Conservation (phyloP, 2,113 vertebrate species). For the Cavia porcellus region DNA sequence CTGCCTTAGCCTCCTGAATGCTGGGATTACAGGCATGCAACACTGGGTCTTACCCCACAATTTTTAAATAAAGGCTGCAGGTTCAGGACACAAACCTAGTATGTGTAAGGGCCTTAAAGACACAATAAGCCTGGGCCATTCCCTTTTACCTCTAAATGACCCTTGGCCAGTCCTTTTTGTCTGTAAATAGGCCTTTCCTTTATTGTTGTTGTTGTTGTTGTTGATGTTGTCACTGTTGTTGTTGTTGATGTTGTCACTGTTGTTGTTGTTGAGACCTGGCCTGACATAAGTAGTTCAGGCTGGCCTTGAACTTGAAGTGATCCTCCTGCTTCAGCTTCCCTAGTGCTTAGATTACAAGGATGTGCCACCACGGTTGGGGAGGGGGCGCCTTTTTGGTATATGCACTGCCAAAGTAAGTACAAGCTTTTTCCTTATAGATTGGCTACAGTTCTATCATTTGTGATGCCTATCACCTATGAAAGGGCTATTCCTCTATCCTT, state of each 20-base stretch:
- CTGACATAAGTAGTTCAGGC: neutral
- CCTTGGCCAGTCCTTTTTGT: neutral
- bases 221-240: too few species aligned
- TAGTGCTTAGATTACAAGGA: neutral
- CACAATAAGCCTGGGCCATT: neutral
- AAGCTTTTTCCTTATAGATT: neutral
- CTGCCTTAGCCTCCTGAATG: neutral
- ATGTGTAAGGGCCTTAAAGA: neutral
- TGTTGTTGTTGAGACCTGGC: neutral
- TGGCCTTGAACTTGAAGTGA: neutral
- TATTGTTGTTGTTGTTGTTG: neutral
- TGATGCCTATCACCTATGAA: neutral
- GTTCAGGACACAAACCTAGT: neutral
- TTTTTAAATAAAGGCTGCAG: neutral
- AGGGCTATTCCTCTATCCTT: neutral
- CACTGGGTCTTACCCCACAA: neutral
- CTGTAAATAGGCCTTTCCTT: neutral
- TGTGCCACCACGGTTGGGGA: neutral
- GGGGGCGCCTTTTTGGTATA: neutral
- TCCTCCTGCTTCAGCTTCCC: neutral
- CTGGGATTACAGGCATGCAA: neutral
- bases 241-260: too few species aligned
- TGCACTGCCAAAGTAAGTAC: neutral
- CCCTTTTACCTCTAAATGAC: neutral
- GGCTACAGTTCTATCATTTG: neutral